Evolutionary conservation across 2,888 invertebrate genomes (phyloP), one percentile per base, ranked within the genome.

Genomic region (Drosophila anceps): DNA sequence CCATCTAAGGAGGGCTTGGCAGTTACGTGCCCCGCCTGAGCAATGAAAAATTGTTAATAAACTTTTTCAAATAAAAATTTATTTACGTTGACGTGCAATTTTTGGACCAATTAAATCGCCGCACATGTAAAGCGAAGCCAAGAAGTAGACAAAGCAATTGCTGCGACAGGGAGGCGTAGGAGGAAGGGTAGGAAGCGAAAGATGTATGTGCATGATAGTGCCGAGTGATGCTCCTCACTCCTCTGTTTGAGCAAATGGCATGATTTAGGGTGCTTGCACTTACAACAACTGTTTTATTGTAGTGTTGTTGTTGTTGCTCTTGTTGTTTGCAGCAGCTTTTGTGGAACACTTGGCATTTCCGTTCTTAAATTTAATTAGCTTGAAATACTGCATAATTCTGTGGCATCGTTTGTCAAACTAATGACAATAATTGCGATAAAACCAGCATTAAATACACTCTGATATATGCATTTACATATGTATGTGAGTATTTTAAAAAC

Each of bases 21-120:
- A 53, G 73, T 7, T 88, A 89, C 89, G 89, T 87, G 86, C 64
- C 51, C 72, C 73, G 85, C 81, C 81, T 89, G 79, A 57, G 69
- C 73, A 82, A 82, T 78, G 75, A 79, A 88, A 1, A 84, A 84
- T 89, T 89, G 82, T 87, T 87, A 87, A 89, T 89, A 89, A 89
- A 87, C 85, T 87, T 87, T 87, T 89, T 88, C 80, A 82, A 87
- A 89, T 87, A 88, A 89, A 89, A 87, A 85, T 87, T 81, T 87
- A 88, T 82, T 73, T 73, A 82, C 84, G 87, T 83, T 91, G 91
- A 90, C 91, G 88, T 87, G 90, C 85, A 91, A 90, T 90, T 90
- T 88, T 87, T 88, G 78, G 82, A 84, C 79, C 91, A 91, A 91
- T 91, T 91, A 90, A 91, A 89, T 79, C 72, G 78, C 65, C 57